These are phyloP conservation scores for Tolmerus cingulatus DNA, from an alignment of 2,888 invertebrate genomes.

Conservation along the genomic window DNA sequence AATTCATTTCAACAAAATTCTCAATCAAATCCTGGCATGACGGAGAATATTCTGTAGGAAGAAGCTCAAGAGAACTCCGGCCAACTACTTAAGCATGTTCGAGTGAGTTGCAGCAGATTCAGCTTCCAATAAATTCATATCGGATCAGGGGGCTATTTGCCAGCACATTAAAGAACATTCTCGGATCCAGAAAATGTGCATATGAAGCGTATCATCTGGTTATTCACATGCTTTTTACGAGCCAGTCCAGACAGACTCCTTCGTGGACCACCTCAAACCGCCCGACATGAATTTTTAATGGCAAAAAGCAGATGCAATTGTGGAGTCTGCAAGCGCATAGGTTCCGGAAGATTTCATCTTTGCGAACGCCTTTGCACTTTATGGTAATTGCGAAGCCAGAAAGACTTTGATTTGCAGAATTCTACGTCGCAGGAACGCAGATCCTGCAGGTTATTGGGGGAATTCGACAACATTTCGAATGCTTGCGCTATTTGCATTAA, in stretches of 20 bases:
- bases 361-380: constrained; percentile 39
- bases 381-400: constrained; percentile 31
- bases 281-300: constrained; percentile 26
- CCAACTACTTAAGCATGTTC: constrained; percentile 20
- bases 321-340: constrained; percentile 19
- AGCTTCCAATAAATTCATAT: constrained; percentile 38
- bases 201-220: constrained; percentile 39
- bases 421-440: not conserved
- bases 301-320: not conserved
- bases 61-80: constrained; percentile 21
- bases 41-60: not conserved
- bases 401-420: not conserved
- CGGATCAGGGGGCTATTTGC: constrained; percentile 40
- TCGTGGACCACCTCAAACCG: not conserved
- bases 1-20: constrained; percentile 38
- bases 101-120: not conserved
- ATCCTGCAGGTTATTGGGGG: not conserved
- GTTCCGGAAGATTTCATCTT: constrained; percentile 25
- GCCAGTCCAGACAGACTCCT: not conserved
- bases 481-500: not conserved
- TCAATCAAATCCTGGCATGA: constrained; percentile 24
- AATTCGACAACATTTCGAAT: not conserved
- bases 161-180: constrained; percentile 35
- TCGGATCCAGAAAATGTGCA: constrained; percentile 34
- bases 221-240: constrained; percentile 16